Conservation (phyloP, 1,140 invertebrate genomes). For the Trichoplusia ni region DNA sequence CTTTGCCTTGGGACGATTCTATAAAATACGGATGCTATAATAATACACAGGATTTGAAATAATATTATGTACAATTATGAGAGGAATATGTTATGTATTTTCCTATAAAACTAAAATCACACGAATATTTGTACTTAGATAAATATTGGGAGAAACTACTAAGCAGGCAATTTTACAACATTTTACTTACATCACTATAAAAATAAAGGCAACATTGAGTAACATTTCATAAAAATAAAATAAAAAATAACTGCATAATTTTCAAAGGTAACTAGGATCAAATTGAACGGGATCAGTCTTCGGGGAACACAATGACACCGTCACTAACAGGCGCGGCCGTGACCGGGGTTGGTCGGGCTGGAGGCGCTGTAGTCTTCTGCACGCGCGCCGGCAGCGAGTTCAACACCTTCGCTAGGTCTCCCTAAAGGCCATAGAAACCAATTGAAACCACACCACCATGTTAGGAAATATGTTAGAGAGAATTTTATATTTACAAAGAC, state of each 20-base stretch:
- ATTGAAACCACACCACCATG: slow-evolving; percentile 10
- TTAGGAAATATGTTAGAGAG: not conserved
- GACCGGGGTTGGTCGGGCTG: not conserved
- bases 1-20: too few species aligned
- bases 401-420: slow-evolving; percentile 20
- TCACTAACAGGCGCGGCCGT: not conserved
- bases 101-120: not conserved
- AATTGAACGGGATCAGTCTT: slow-evolving; percentile 44
- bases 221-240: too few species aligned
- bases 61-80: not conserved
- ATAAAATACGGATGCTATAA: too few species aligned
- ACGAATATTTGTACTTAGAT: slow-evolving; percentile 15
- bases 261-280: not conserved
- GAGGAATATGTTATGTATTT: not conserved
- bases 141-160: not conserved
- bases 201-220: too few species aligned
- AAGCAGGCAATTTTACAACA: slow-evolving; percentile 20
- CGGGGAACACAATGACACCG: slow-evolving; percentile 41
- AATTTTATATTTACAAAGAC: not conserved
- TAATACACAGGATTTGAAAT: too few species aligned
- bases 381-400: not conserved
- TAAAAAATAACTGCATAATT: slow-evolving; percentile 1
- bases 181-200: too few species aligned
- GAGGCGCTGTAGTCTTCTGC: not conserved
- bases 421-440: slow-evolving; percentile 39